phyloP scores from a whole-genome alignment of 1,140 invertebrate genomes.

The Drosophila navojoa region DNA sequence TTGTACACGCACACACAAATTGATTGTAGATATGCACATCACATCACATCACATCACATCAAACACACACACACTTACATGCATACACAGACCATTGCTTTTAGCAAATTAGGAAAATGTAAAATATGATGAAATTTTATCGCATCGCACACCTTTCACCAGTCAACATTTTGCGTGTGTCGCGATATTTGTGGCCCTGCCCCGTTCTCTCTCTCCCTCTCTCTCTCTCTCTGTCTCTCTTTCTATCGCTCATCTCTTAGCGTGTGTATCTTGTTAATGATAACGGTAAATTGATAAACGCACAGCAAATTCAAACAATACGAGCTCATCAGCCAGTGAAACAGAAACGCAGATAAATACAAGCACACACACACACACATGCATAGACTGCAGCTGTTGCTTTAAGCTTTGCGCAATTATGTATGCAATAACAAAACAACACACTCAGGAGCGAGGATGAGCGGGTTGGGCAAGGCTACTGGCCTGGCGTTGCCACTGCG shows the following conservation, averaged over 20 bases:
- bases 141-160: conserved; percentile 74
- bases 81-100: conserved; percentile 43
- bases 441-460: too few relatives aligned
- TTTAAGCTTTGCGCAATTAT: conserved; percentile 31
- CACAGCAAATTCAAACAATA: conserved; percentile 64
- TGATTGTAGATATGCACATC: conserved; percentile 9
- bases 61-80: not conserved
- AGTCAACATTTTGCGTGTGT: conserved; percentile 50
- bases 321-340: conserved; percentile 54
- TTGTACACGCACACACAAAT: conserved; percentile 56
- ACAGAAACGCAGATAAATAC: conserved; percentile 17
- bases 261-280: conserved; percentile 70
- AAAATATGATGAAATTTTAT: conserved; percentile 76
- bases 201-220: conserved; percentile 10
- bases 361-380: conserved; percentile 3
- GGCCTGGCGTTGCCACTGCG: conserved; percentile 11
- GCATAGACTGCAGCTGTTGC: conserved; percentile 2
- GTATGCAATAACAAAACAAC: conserved; percentile 1
- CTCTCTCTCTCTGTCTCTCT: not conserved
- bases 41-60: not conserved
- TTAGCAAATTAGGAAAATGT: conserved; percentile 81
- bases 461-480: too few relatives aligned
- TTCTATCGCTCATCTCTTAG: conserved; percentile 36
- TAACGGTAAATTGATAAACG: conserved; percentile 79
- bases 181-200: conserved; percentile 43